Conservation (phyloP, 2,797 vertebrate species). For the Apogon hyalosoma region DNA sequence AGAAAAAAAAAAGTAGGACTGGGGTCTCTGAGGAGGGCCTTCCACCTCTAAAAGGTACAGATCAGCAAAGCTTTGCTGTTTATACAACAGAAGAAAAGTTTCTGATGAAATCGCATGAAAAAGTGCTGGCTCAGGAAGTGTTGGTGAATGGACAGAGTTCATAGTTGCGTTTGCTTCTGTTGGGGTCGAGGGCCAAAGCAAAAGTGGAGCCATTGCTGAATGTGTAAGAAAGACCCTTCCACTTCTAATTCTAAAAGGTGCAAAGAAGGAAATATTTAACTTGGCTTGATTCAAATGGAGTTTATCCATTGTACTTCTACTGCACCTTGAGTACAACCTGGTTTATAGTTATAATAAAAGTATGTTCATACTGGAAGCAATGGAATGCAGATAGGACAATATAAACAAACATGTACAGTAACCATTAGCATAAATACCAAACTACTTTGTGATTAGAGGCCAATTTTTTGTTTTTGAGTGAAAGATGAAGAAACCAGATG, state of each 20-base stretch:
- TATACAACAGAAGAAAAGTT: constrained; percentile 60
- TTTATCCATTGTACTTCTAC: background rate
- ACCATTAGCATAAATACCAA: too few species aligned
- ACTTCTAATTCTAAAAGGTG: constrained; percentile 4
- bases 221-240: constrained; percentile 32
- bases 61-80: constrained; percentile 70
- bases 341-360: background rate
- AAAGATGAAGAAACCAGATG: too few species aligned
- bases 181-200: constrained; percentile 35
- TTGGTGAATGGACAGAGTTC: constrained; percentile 39
- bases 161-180: constrained; percentile 34
- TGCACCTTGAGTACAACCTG: background rate
- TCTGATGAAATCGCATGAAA: constrained; percentile 68
- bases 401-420: too few species aligned
- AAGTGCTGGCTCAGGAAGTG: constrained; percentile 64
- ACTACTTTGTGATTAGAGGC: too few species aligned
- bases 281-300: constrained; percentile 3
- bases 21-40: constrained; percentile 60
- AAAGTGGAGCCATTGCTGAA: constrained; percentile 40
- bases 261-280: constrained; percentile 5
- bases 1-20: constrained; percentile 13
- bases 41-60: constrained; percentile 62
- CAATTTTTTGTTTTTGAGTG: too few species aligned
- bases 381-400: background rate
- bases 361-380: background rate